Conservation (phyloP, 92 coral and sea anemone genomes). For the Ricordea florida region DNA sequence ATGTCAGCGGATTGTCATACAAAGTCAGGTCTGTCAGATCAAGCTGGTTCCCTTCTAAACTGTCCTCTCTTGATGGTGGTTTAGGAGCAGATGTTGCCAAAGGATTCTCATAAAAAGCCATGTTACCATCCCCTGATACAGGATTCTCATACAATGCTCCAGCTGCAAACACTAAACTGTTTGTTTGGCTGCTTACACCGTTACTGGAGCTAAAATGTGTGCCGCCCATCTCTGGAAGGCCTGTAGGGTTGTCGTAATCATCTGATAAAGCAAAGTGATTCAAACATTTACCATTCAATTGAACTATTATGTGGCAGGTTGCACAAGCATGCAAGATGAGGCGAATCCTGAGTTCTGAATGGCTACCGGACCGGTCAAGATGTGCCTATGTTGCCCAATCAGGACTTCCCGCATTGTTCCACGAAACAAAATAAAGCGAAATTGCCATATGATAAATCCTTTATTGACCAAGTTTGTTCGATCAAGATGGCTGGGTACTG, state of each 20-base stretch:
- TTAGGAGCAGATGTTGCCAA: constrained; percentile 57
- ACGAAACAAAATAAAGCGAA: too few relatives aligned
- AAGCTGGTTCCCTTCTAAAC: constrained; percentile 30
- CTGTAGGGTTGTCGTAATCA: constrained; percentile 9
- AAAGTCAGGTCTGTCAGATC: not conserved
- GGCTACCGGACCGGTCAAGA: too few relatives aligned
- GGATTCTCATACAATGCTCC: constrained; percentile 80
- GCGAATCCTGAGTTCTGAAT: too few relatives aligned
- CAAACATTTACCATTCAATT: too few relatives aligned
- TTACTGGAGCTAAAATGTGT: constrained; percentile 39
- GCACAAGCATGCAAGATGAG: too few relatives aligned
- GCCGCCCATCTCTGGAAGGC: not conserved
- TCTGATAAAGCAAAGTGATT: too few relatives aligned
- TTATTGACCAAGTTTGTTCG: too few relatives aligned
- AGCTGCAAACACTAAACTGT: constrained; percentile 80
- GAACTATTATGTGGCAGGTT: too few relatives aligned
- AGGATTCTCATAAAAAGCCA: constrained; percentile 83
- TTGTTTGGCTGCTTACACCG: constrained; percentile 5
- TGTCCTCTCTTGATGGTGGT: constrained; percentile 68
- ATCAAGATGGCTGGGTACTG: too few relatives aligned
- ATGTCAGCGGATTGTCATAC: constrained; percentile 23
- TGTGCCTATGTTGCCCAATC: too few relatives aligned
- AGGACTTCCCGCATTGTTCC: too few relatives aligned
- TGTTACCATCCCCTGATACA: constrained; percentile 1
- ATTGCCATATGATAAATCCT: too few relatives aligned